Evolutionary conservation across 53 echinoderm and acorn worm species (phyloP), one percentile per base, ranked within the genome.

Genomic region (Apostichopus leukothele): DNA sequence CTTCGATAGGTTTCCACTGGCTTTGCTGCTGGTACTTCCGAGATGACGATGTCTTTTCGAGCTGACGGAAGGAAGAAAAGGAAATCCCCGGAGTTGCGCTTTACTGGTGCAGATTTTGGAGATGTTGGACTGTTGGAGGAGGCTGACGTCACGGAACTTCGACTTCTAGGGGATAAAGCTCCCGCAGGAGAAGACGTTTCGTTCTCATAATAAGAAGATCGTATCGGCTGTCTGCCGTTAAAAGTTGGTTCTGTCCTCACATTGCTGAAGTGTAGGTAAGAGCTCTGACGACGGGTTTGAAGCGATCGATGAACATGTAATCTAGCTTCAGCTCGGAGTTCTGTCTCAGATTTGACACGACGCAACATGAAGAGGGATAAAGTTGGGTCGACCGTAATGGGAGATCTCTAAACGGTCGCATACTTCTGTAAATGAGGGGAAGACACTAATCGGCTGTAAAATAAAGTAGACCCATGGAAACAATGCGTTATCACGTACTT

Each of bases 41-140:
- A 63, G 63, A 13, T 63, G 39, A 39, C 3, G 63, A 13, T 63
- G 63, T 63, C 63, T 63, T 11, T 63, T 11, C 63, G 63, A 13
- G 63, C 63, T 63, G 63, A 16, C 11, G 63, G 63, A 63, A 63
- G 16, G 12, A 63, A 63, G 63, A 63, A 16, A 63, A 16, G 63
- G 63, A 63, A 63, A 63, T 63, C 63, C 63, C 63, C 63, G 16
- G 63, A 63, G 63, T 63, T 13, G 8, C 63, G 63, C 63, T 63
- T 76, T 6, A 39, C 52, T 52, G 79, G 79, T 9, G 79, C 79
- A 14, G 79, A 79, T 19, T 79, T 79, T 7, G 79, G 79, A 52
- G 79, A 79, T n/a, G 51, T 79, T n/a, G 53, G 79, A 51, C 79
- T 79, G 18, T 10, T 53, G 18, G 79, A 51, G 5, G 79, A 79